Evolutionary conservation across 2,113 vertebrate genomes (phyloP), one percentile per base, ranked within the genome.

Genomic region (Chrysemys picta): DNA sequence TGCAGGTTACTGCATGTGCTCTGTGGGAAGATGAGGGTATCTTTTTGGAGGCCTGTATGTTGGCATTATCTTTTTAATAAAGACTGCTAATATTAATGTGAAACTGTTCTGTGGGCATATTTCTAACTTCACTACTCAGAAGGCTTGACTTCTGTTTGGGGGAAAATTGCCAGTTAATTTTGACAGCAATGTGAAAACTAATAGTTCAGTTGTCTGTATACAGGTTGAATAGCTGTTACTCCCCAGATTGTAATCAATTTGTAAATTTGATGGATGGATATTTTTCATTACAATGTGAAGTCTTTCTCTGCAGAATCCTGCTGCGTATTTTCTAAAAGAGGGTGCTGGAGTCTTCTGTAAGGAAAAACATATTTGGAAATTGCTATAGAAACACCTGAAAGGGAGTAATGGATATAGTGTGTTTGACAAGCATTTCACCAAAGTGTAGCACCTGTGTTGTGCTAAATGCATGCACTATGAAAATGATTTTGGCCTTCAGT

Each of bases 321-420:
- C 45, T 53, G 4, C 4, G 27, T 56, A 19, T 62, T 78, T 72
- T 72, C 42, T 2, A n/a, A 85, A 87, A 80, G 8, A 89, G 13
- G 50, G 42, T 22, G 59, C 59, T 31, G 59, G 1, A 65, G 91
- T 90, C 59, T 6, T 1, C 5, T 6, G 50, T n/a, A 1, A 3
- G 13, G 10, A 52, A 76, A 88, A 62, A 1, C 6, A 5, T 57
- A 14, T 2, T 24, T 53, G 4, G 35, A 0, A 91, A 16, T 76
- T 84, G 38, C 8, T 72, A 52, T 25, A 54, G 53, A 75, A 75
- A 52, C 49, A 6, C 1, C 80, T 29, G 62, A 53, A 10, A 45
- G 0, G 0, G 14, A 6, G 1, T 62, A 4, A 57, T 2, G 72
- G 80, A 14, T 0, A 35, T 35, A 6, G 3, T 17, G 14, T 80